Evolutionary conservation across 2,888 invertebrate species (phyloP).

Genomic region (Hirudinaria manillensis): DNA sequence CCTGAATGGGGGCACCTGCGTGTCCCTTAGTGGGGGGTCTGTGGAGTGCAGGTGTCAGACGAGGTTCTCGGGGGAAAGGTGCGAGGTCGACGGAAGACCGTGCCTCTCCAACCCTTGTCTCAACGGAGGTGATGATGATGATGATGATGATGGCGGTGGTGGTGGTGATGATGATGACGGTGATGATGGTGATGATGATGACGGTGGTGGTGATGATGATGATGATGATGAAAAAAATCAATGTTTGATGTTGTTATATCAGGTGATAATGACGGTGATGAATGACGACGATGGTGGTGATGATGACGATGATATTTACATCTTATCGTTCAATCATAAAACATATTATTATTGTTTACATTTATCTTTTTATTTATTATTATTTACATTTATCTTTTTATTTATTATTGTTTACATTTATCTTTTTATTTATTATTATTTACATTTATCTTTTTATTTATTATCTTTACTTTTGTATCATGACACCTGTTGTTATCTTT

Average conservation of each 20-base stretch:
- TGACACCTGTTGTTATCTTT: not conserved
- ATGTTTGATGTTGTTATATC: not conserved
- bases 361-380: too few species aligned
- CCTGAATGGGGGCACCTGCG: slow-evolving; percentile 68
- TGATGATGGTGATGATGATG: not conserved
- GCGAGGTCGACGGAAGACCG: slow-evolving; percentile 67
- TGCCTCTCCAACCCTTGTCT: slow-evolving; percentile 40
- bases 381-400: too few species aligned
- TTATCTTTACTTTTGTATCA: too few species aligned
- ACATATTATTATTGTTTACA: too few species aligned
- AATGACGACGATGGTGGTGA: not conserved
- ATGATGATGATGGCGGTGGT: not conserved
- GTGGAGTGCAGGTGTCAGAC: slow-evolving; percentile 73
- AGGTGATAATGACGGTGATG: not conserved
- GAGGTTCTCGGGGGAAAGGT: slow-evolving; percentile 70
- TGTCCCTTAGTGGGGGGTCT: slow-evolving; percentile 54
- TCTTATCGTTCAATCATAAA: too few species aligned
- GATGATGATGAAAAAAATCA: not conserved
- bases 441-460: too few species aligned
- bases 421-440: too few species aligned
- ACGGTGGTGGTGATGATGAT: not conserved
- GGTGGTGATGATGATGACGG: not conserved
- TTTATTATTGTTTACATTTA: too few species aligned
- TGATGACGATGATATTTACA: too few species aligned
- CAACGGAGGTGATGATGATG: slow-evolving; percentile 35